A percentile compares a stretch with the other conserved stretches of the same genome.
These are phyloP conservation scores for Jacana jacana DNA, from an alignment of 2,113 vertebrate species.

Conservation along the genomic window DNA sequence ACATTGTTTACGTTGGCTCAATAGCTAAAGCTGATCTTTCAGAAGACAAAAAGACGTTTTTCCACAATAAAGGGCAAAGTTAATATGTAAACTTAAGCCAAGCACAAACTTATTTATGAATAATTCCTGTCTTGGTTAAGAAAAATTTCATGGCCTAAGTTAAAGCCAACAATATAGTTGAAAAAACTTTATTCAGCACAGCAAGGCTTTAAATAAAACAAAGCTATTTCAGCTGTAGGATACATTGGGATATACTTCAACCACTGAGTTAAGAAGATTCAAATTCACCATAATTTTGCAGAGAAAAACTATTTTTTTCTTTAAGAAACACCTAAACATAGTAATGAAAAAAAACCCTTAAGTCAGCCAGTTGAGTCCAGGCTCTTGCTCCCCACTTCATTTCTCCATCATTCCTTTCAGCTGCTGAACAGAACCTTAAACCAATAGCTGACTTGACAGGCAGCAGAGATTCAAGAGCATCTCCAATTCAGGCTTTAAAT, in stretches of 20 bases:
- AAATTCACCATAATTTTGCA: not conserved
- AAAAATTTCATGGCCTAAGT: not conserved
- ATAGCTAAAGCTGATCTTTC: not conserved
- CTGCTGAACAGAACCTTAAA: not conserved
- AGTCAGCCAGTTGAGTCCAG: not conserved
- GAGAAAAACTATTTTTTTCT: not conserved
- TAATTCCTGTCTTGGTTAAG: not conserved
- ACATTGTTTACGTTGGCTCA: not conserved
- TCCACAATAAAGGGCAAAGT: not conserved
- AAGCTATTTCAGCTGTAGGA: not conserved
- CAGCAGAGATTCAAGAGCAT: not conserved
- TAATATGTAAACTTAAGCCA: not conserved
- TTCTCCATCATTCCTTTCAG: not conserved
- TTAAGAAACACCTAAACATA: not conserved
- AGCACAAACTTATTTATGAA: not conserved
- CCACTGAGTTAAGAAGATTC: not conserved
- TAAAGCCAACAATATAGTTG: not conserved
- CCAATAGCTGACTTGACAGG: not conserved
- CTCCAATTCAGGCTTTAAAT: slow-evolving; percentile 2
- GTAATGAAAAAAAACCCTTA: not conserved
- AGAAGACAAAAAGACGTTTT: not conserved
- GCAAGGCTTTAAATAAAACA: not conserved
- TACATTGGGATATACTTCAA: not conserved
- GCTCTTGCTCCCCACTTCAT: not conserved
- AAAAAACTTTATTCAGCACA: not conserved